Conservation (phyloP, 2,113 vertebrate genomes). For the Phalacrocorax aristotelis region DNA sequence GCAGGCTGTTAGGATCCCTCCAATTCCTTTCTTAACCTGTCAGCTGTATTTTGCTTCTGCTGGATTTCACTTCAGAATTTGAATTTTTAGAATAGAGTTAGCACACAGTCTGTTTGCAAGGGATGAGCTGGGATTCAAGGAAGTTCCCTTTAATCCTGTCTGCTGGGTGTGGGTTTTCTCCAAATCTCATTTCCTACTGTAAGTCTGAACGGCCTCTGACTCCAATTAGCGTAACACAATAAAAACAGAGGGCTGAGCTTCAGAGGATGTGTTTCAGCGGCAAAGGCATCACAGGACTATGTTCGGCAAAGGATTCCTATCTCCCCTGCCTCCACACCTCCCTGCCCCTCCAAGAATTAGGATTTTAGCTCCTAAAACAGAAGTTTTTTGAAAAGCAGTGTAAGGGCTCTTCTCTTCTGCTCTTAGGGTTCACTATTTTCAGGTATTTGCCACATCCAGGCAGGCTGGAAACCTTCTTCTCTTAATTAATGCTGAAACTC, state of each 20-base stretch:
- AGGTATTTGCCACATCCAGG: neutral
- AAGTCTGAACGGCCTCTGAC: neutral
- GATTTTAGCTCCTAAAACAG: neutral
- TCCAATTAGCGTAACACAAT: neutral
- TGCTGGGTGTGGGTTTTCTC: neutral
- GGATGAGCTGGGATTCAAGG: neutral
- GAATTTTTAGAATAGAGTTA: neutral
- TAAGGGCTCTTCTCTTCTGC: neutral
- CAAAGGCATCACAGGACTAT: neutral
- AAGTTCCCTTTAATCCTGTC: conserved; percentile 10
- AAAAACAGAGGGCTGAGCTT: neutral
- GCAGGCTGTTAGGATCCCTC: neutral
- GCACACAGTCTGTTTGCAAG: neutral
- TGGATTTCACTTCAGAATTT: neutral
- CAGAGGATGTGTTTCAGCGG: neutral
- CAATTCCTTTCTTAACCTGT: neutral
- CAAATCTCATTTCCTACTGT: neutral
- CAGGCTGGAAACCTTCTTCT: conserved; percentile 8
- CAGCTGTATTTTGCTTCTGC: neutral
- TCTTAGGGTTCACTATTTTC: neutral
- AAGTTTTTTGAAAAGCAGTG: neutral
- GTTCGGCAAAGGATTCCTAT: neutral
- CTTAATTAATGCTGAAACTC: conserved; percentile 5
- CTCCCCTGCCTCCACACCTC: neutral
- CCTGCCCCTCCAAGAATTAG: neutral